These are phyloP conservation scores for Carapus acus DNA, from an alignment of 2,797 vertebrate species.

Conservation along the genomic window DNA sequence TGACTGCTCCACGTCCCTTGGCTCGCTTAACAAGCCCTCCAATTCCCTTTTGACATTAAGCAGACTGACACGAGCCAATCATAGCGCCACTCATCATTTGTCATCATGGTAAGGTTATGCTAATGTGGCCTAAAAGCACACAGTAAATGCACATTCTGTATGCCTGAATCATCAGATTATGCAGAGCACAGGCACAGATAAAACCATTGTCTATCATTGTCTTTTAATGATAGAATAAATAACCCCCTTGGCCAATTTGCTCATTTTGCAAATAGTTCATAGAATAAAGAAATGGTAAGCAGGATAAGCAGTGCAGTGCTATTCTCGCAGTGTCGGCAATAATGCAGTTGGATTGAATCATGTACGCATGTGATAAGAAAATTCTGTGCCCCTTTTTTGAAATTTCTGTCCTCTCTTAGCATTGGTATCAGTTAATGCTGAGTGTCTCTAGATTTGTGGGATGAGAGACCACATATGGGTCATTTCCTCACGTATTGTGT, in stretches of 20 bases:
- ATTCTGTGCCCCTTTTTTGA: too few relatives aligned
- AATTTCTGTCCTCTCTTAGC: too few relatives aligned
- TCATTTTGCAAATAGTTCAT: constrained; percentile 46
- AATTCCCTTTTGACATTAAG: constrained; percentile 87
- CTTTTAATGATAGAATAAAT: constrained; percentile 70
- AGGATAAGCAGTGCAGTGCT: not conserved
- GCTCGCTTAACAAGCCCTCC: constrained; percentile 79
- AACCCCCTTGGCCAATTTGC: constrained; percentile 59
- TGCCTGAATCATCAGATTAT: constrained; percentile 68
- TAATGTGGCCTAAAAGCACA: constrained; percentile 70
- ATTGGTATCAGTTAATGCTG: too few relatives aligned
- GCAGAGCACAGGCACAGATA: constrained; percentile 13
- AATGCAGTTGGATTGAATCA: constrained; percentile 66
- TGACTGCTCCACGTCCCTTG: constrained; percentile 76
- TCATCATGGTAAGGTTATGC: constrained; percentile 69
- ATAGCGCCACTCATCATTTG: constrained; percentile 50
- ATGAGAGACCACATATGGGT: too few relatives aligned
- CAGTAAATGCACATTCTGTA: constrained; percentile 67
- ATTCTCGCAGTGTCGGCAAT: constrained; percentile 19
- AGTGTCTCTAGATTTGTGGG: too few relatives aligned
- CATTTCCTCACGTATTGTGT: too few relatives aligned
- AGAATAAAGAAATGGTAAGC: constrained; percentile 28
- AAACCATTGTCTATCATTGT: constrained; percentile 8
- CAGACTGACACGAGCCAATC: constrained; percentile 76
- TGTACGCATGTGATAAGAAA: too few relatives aligned